Evolutionary conservation across 1,140 invertebrate species (phyloP), one percentile per base, ranked within the genome.

Genomic region (Drosophila persimilis): DNA sequence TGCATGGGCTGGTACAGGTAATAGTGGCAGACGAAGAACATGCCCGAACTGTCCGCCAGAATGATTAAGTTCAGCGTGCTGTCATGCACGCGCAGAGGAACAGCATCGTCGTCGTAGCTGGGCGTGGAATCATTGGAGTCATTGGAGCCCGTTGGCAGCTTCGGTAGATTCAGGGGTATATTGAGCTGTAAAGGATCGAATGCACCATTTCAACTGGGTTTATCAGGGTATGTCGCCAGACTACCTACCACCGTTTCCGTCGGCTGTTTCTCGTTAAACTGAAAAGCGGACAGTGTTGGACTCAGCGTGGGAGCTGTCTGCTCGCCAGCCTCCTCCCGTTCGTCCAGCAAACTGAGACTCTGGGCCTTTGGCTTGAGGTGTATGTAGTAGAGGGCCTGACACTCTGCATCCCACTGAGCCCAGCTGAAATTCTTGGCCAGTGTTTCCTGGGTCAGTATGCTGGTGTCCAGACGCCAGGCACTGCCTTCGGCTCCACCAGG

Each of bases 21-120:
- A 92, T 97, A 95, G 92, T 97, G 96, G 77, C 96, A 97, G 47
- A 97, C 95, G 74, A 95, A 96, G 17, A 97, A 94, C 80, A 96
- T 93, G 57, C 96, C 96, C 6, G 92, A 91, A 63, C 94, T 94
- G 84, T 95, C 94, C 24, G 95, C 95, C 46, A 96, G 92, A 47
- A 97, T 95, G 73, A 95, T 94, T 7, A 97, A 92, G 92, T 97
- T 96, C 24, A 97, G 91, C 7, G 95, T 95, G 89, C 95, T 96
- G 90, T 97, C 95, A 85, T 96, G 95, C 22, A 96, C 94, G 55
- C 95, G 92, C 44, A 96, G 91, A 1, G 96, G 96, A 71, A 96
- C 94, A 2, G 95, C 94, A 80, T 95, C 95, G 90, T 96, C 96
- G 89, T 96, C 95, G 86, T 96, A 97, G 80, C 93, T 95, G 26